These are phyloP conservation scores for Byasa hedistus DNA, from an alignment of 2,888 invertebrate species.

Conservation along the genomic window DNA sequence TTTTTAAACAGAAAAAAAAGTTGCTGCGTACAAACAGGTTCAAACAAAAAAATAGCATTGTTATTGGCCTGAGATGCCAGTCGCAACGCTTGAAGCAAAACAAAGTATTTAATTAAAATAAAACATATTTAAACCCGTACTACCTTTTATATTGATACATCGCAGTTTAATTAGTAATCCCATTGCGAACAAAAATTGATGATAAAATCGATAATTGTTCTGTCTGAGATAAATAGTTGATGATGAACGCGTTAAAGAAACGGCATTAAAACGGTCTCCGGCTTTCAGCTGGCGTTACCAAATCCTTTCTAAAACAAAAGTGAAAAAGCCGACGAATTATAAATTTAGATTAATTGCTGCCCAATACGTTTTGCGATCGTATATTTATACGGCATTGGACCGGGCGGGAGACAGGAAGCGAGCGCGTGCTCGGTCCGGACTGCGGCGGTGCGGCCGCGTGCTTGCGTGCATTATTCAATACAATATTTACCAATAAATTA, in stretches of 20 bases:
- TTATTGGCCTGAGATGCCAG: conserved; percentile 1
- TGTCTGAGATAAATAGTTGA: conserved; percentile 29
- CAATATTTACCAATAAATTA: conserved; percentile 75
- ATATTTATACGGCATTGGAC: conserved; percentile 23
- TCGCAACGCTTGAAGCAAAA: conserved; percentile 9
- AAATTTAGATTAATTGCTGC: conserved; percentile 30
- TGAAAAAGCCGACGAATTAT: conserved; percentile 21
- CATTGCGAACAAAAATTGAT: conserved; percentile 19
- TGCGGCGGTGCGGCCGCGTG: conserved; percentile 40
- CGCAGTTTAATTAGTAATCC: conserved; percentile 26
- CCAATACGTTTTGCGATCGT: conserved; percentile 23
- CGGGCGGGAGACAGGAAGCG: conserved; percentile 50
- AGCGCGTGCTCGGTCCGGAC: conserved; percentile 66
- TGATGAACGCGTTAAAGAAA: conserved; percentile 18
- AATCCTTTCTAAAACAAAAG: conserved; percentile 23
- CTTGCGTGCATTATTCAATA: conserved; percentile 69
- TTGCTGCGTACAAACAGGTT: neutral
- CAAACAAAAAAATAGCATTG: conserved; percentile 9
- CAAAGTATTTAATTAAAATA: conserved; percentile 12
- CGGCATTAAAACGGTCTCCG: neutral
- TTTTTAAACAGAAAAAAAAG: neutral
- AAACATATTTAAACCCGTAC: conserved; percentile 23
- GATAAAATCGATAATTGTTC: conserved; percentile 28
- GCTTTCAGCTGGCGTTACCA: conserved; percentile 6
- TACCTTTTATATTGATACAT: conserved; percentile 29